These are phyloP conservation scores for Paramuricea clavata DNA, from an alignment of 92 coral and sea anemone species.

Conservation along the genomic window DNA sequence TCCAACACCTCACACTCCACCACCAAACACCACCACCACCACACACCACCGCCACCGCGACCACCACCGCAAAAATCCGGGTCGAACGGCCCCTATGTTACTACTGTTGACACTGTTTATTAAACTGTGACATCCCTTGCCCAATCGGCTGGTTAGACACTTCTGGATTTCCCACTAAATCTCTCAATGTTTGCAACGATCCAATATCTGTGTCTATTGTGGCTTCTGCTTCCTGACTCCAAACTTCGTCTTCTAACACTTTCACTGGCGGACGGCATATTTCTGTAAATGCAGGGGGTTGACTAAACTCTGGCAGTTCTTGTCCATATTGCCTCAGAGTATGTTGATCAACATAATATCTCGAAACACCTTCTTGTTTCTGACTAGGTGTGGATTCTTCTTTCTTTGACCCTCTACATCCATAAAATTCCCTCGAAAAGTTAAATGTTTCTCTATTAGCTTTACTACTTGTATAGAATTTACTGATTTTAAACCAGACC, in stretches of 20 bases:
- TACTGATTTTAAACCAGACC: neutral
- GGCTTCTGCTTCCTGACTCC: neutral
- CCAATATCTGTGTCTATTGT: neutral
- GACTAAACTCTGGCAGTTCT: neutral
- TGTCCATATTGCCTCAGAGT: neutral
- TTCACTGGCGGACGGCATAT: neutral
- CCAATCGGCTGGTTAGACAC: neutral
- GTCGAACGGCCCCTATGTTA: too few relatives aligned
- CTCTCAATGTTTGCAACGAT: neutral
- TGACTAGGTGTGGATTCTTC: slow-evolving; percentile 1
- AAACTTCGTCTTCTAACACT: neutral
- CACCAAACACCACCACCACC: too few relatives aligned
- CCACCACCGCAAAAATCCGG: too few relatives aligned
- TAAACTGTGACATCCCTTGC: neutral
- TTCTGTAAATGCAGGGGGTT: neutral
- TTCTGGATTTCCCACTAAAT: neutral
- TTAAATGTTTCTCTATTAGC: neutral
- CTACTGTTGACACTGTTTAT: neutral
- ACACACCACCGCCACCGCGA: too few relatives aligned
- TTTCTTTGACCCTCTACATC: neutral
- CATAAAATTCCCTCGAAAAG: neutral
- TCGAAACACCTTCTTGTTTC: neutral
- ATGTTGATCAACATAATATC: neutral
- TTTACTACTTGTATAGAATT: neutral
- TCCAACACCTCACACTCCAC: too few relatives aligned